Evolutionary conservation across 2,797 vertebrate species (phyloP), one percentile per base, ranked within the genome.

Genomic region (Rhinichthys osculus): DNA sequence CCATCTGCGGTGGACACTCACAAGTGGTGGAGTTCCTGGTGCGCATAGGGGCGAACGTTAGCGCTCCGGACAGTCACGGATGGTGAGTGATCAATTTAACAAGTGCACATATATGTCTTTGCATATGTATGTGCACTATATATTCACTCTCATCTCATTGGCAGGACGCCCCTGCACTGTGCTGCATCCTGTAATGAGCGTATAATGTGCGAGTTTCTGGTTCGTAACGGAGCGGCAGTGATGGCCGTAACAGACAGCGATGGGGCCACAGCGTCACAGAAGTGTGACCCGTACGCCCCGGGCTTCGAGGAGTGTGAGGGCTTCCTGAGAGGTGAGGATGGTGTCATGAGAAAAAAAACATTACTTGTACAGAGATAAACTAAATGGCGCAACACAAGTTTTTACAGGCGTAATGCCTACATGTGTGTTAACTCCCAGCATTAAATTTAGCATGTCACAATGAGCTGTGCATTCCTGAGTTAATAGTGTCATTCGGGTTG

Each of bases 161-260:
- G 14, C 87, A 99, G 98, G 98, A 98, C 97, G 0, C 97, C 98
- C 0, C 87, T 99, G 89, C 98, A 99, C 79, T 98, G 98, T 0
- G 95, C 98, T 0, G 97, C 97, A 0, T 98, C 97, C 0, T 98
- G 98, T 88, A 99, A 99, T 0, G 97, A 99, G 92, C 95, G 94
- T 0, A 85, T 90, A 1, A 94, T 98, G 82, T 98, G 97, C 33
- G 95, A 96, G 78, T 96, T 95, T 2, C 80, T 99, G 91, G 96
- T 98, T 89, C 95, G 96, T 59, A 97, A 96, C 0, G 97, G 98
- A 0, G 97, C 97, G 0, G 97, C 98, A 1, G 94, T 98, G 88
- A 96, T 97, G 89, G 96, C 97, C 13, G 94, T 96, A 84, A 98
- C 96, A 0, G 92, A 97, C 90, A 97, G 96, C 0, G 97, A 98